Evolutionary conservation across 2,797 vertebrate species (phyloP).

Genomic region (Gymnoscopelus braueri): DNA sequence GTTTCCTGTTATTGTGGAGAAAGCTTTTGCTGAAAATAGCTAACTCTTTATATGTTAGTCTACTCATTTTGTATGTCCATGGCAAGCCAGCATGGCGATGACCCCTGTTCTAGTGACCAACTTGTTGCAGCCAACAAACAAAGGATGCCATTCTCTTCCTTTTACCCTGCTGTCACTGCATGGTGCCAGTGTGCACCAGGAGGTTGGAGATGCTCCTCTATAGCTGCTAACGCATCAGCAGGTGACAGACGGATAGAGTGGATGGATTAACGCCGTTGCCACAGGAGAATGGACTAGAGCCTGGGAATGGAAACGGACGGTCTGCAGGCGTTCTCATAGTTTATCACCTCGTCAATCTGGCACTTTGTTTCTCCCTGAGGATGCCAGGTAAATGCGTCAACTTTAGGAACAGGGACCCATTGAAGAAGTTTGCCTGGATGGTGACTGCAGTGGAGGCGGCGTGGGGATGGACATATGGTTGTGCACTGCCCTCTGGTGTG

Average conservation of each 20-base stretch:
- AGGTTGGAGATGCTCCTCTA: conserved; percentile 14
- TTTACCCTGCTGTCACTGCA: neutral
- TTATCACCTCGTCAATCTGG: conserved; percentile 54
- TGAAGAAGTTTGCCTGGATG: neutral
- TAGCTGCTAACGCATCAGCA: conserved; percentile 22
- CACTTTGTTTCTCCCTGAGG: conserved; percentile 32
- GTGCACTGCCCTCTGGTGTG: conserved; percentile 58
- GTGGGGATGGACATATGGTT: neutral
- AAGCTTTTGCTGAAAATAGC: too few species aligned
- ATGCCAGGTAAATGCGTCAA: conserved; percentile 34
- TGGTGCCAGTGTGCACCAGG: conserved; percentile 15
- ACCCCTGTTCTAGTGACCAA: neutral
- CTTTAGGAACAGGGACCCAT: conserved; percentile 18
- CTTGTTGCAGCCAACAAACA: neutral
- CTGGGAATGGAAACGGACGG: conserved; percentile 29
- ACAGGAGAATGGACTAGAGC: neutral
- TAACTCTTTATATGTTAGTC: too few species aligned
- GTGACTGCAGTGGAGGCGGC: neutral
- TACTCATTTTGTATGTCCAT: too few species aligned
- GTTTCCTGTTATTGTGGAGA: too few species aligned
- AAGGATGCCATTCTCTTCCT: neutral
- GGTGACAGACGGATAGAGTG: conserved; percentile 33
- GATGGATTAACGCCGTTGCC: conserved; percentile 11
- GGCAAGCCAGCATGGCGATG: too few species aligned
- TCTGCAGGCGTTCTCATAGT: conserved; percentile 36